phyloP scores from a whole-genome alignment of 2,113 vertebrate species.

The Halcyon senegalensis region DNA sequence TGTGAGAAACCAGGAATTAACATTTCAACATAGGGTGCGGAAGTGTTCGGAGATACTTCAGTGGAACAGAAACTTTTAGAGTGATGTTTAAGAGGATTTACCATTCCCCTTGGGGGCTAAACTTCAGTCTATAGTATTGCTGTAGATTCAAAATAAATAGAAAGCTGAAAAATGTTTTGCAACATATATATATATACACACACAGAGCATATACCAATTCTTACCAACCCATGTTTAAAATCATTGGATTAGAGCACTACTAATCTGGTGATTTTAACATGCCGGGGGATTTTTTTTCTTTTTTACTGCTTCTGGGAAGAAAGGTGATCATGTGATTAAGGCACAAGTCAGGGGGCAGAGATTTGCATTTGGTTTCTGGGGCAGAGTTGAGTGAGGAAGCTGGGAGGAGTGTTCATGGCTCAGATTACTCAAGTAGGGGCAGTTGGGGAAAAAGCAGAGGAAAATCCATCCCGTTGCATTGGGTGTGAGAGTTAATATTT shows the following conservation, averaged over 20 bases:
- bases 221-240: not conserved
- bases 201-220: not conserved
- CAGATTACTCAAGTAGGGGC: not conserved
- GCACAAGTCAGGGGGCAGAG: slow-evolving; percentile 30
- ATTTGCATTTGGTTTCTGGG: slow-evolving; percentile 33
- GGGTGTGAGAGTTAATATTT: not conserved
- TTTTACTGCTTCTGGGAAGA: slow-evolving; percentile 11
- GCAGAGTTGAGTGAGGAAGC: slow-evolving; percentile 40
- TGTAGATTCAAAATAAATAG: not conserved
- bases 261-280: not conserved
- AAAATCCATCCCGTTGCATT: not conserved
- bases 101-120: not conserved
- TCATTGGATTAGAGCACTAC: not conserved
- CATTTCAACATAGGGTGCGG: not conserved
- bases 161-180: not conserved
- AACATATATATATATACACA: not conserved
- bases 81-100: not conserved
- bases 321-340: slow-evolving; percentile 27
- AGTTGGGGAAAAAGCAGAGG: not conserved
- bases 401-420: not conserved
- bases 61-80: not conserved
- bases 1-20: slow-evolving; percentile 4
- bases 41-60: not conserved
- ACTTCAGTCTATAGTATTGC: not conserved
- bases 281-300: not conserved